A percentile compares a stretch with the other conserved stretches of the same genome.
These are phyloP conservation scores for Panagrolaimus sp. DNA, from an alignment of 1,140 invertebrate species.

Conservation along the genomic window DNA sequence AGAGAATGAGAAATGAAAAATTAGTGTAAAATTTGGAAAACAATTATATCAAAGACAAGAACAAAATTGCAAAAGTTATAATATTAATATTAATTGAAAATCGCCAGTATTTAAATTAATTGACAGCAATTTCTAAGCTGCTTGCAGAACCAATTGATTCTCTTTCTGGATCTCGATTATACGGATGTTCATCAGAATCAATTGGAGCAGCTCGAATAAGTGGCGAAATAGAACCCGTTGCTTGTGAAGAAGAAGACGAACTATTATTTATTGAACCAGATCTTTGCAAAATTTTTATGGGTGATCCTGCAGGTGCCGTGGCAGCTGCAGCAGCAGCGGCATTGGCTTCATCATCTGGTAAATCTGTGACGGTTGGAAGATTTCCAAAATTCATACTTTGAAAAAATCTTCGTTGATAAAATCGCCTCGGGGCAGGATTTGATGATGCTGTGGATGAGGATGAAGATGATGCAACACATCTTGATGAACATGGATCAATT, in stretches of 20 bases:
- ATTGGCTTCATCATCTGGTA: background rate
- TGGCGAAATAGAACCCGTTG: background rate
- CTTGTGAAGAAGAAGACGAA: too few relatives aligned
- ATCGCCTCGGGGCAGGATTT: background rate
- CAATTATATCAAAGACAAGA: too few relatives aligned
- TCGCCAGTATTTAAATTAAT: background rate
- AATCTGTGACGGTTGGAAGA: background rate
- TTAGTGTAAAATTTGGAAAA: too few relatives aligned
- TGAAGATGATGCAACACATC: too few relatives aligned
- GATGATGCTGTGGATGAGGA: background rate
- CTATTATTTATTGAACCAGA: background rate
- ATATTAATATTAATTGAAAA: too few relatives aligned
- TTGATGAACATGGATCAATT: background rate
- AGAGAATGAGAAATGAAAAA: too few relatives aligned
- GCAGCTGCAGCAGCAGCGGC: background rate
- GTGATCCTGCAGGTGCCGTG: background rate
- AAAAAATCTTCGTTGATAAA: background rate
- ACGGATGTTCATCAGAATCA: background rate
- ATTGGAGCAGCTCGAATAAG: background rate
- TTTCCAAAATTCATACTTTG: too few relatives aligned
- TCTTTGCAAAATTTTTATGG: background rate
- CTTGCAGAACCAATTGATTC: conserved; percentile 11
- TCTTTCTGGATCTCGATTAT: conserved; percentile 7
- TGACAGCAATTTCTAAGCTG: conserved; percentile 17
- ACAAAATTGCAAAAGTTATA: too few relatives aligned